Base-by-base conservation (phyloP, 2,113 vertebrate species). In the Smithornis capensis region DNA sequence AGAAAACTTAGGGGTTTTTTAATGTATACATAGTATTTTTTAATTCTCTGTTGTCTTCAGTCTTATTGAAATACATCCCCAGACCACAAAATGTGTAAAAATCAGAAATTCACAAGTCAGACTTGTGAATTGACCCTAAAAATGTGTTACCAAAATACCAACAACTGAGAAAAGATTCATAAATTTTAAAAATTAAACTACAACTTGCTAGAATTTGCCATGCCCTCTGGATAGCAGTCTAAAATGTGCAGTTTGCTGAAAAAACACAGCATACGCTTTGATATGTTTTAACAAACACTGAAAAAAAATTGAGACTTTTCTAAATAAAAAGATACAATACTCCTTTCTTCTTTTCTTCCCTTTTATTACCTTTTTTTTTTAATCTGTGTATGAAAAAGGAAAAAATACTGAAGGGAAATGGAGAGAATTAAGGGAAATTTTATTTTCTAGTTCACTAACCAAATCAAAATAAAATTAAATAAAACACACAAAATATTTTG, bases 1-100 rank as follows among this genome's bases (percentile, higher is more conserved):
- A 78, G 47, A 81, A 81, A 77, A 63, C 55, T 38, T 3, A 1
- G 11, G 7, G 2, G 0, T 4, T 7, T 2, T 63, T 35, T 19
- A 45, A 40, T 17, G 7, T 22, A 13, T 78, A 29, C 0, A 1
- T 53, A 38, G 4, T 38, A 24, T 67, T 60, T 74, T 17, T 5
- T 71, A 67, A 6, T 75, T 70, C 13, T 74, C 12, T 56, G 6
- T 94, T 21, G 18, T 47, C 49, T 76, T 93, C 28, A 64, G 19
- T 17, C 62, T 64, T 83, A 27, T 33, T 89, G 63, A 91, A 91
- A 88, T 67, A 6, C 24, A 84, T 78, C 31, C 6, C 25, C 25
- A 52, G 25, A 63, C 27, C 10, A 22, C 67, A 52, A 75, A 65
- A 47, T 6, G 2, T 59, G 16, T 50, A 52, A 70, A 83, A 91